A percentile compares a stretch with the other conserved stretches of the same genome.
Conservation (phyloP, 2,797 vertebrate species). For the Cryptoprocta ferox region DNA sequence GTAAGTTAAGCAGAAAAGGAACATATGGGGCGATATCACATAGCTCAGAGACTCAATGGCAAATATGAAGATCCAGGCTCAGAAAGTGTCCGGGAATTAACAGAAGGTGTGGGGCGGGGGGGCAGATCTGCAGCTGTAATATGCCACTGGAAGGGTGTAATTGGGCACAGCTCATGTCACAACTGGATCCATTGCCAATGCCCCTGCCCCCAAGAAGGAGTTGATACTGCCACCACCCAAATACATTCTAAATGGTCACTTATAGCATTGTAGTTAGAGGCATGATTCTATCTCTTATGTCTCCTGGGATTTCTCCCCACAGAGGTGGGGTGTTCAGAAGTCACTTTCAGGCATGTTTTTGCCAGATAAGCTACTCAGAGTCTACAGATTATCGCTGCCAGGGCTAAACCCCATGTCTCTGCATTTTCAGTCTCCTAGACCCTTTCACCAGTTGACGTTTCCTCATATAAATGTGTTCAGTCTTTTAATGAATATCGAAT, state of each 20-base stretch:
- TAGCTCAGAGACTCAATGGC: not conserved
- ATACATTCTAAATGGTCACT: not conserved
- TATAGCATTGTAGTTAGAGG: not conserved
- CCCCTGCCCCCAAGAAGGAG: not conserved
- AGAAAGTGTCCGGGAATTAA: not conserved
- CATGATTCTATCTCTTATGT: not conserved
- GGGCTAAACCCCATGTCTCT: not conserved
- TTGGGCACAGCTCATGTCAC: not conserved
- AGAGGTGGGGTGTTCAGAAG: not conserved
- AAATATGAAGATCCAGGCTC: not conserved
- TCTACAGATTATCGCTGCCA: not conserved
- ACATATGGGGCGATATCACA: not conserved
- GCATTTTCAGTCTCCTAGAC: not conserved
- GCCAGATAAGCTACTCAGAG: not conserved
- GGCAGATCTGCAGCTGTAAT: not conserved
- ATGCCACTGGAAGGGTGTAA: no score
- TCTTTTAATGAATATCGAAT: not conserved
- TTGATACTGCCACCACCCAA: not conserved
- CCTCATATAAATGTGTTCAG: not conserved
- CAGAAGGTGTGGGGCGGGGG: not conserved
- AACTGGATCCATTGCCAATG: not conserved
- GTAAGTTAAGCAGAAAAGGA: not conserved
- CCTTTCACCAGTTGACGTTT: not conserved
- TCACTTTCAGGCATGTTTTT: not conserved
- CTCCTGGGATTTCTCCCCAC: not conserved